Percentiles rank a stretch among this genome's conserved stretches.
Evolutionary conservation across 2,797 vertebrate species (phyloP).

Genomic region (Eospalax fontanierii): DNA sequence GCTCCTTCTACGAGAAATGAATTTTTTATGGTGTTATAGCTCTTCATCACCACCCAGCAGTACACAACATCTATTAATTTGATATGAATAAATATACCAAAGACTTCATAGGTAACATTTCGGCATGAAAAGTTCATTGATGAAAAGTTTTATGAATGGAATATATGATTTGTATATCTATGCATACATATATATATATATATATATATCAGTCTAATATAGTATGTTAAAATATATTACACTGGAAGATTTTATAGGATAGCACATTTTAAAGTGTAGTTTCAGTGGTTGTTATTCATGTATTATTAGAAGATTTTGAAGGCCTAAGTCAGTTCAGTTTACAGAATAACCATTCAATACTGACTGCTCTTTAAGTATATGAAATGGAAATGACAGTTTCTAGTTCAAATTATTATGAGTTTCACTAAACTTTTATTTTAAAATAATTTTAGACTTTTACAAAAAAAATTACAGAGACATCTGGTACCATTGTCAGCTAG

Average conservation of each 20-base stretch:
- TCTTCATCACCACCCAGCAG: conserved; percentile 24
- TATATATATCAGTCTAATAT: neutral
- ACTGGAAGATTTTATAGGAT: neutral
- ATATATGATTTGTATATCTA: neutral
- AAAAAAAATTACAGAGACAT: neutral
- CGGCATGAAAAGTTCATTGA: neutral
- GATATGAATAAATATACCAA: conserved; percentile 65
- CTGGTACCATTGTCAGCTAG: neutral
- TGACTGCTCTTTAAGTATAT: neutral
- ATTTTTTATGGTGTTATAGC: neutral
- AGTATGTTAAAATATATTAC: neutral
- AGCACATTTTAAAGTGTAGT: neutral
- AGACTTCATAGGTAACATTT: neutral
- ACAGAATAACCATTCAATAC: neutral
- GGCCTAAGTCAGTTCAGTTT: neutral
- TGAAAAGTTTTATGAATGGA: neutral
- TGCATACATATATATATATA: accelerated
- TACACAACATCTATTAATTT: conserved; percentile 73
- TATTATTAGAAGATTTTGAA: conserved; percentile 16
- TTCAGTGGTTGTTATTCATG: neutral
- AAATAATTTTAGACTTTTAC: neutral
- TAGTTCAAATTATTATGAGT: neutral
- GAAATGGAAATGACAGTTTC: neutral
- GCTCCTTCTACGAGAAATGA: conserved; percentile 42
- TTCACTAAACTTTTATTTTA: neutral